phyloP scores from a whole-genome alignment of 1,140 invertebrate genomes.

The Drosophila nannoptera region DNA sequence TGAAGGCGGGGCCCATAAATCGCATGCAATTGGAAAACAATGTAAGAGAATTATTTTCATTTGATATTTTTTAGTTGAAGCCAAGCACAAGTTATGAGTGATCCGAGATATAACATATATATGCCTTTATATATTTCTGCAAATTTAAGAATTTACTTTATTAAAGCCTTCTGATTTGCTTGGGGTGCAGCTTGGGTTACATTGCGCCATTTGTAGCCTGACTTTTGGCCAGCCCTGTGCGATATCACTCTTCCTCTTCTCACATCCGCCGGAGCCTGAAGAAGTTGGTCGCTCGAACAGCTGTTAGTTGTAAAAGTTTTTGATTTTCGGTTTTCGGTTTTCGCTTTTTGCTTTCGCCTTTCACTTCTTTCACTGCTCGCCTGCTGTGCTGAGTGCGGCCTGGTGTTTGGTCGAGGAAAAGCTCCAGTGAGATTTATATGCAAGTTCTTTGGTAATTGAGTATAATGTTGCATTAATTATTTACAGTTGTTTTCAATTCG shows the following conservation, averaged over 20 bases:
- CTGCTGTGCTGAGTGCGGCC: slow-evolving; percentile 22
- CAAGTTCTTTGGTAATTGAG: slow-evolving; percentile 71
- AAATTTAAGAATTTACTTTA: neutral
- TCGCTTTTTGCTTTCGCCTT: slow-evolving; percentile 9
- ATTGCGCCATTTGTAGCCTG: slow-evolving; percentile 21
- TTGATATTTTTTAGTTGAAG: neutral
- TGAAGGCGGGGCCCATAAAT: neutral
- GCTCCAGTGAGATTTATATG: slow-evolving; percentile 57
- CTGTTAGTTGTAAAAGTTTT: slow-evolving; percentile 67
- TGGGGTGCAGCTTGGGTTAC: slow-evolving; percentile 13
- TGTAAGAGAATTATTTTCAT: neutral
- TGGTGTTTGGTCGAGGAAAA: slow-evolving; percentile 11
- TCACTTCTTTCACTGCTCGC: neutral
- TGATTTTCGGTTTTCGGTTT: slow-evolving; percentile 40
- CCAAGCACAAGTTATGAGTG: no score
- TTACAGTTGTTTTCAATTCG: slow-evolving; percentile 72
- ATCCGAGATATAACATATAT: no score
- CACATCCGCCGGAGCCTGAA: neutral
- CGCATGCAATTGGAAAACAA: neutral
- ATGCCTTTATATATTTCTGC: no score
- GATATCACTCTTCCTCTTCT: neutral
- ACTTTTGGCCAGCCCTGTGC: slow-evolving; percentile 21
- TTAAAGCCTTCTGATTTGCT: neutral
- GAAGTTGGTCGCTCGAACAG: slow-evolving; percentile 51
- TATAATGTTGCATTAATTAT: slow-evolving; percentile 77